These are phyloP conservation scores for Cyphomyrus discorhynchus DNA, from an alignment of 2,113 vertebrate species.

Conservation along the genomic window DNA sequence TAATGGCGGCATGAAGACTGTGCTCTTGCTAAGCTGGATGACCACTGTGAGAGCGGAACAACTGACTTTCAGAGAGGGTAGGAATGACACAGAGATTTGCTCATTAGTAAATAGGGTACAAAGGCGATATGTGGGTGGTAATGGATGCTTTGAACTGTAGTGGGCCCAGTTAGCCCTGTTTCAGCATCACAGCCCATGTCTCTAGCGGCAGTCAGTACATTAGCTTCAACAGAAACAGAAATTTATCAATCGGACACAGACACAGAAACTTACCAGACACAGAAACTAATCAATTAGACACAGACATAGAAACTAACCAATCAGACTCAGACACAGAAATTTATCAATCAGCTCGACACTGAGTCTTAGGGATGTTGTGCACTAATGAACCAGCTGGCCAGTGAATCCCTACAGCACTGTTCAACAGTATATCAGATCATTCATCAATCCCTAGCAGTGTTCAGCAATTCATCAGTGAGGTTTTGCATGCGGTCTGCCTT, in stretches of 20 bases:
- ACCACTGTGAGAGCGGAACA: slow-evolving; percentile 36
- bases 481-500: slow-evolving; percentile 5
- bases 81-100: not conserved
- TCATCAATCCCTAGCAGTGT: not conserved
- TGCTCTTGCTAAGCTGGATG: not conserved
- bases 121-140: not conserved
- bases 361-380: not conserved
- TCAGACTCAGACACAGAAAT: not conserved
- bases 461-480: not conserved
- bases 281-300: not conserved
- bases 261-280: no score
- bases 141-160: not conserved
- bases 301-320: not conserved
- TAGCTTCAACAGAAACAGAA: not conserved
- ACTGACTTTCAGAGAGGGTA: slow-evolving; percentile 34
- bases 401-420: not conserved
- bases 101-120: not conserved
- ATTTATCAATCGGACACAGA: not conserved
- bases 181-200: not conserved
- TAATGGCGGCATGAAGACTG: slow-evolving; percentile 26
- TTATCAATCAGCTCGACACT: not conserved
- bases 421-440: not conserved
- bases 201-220: not conserved
- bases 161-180: not conserved
- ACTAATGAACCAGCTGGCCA: not conserved